Evolutionary conservation across 2,113 vertebrate genomes (phyloP), one percentile per base, ranked within the genome.

Genomic region (Orthonyx spaldingii): DNA sequence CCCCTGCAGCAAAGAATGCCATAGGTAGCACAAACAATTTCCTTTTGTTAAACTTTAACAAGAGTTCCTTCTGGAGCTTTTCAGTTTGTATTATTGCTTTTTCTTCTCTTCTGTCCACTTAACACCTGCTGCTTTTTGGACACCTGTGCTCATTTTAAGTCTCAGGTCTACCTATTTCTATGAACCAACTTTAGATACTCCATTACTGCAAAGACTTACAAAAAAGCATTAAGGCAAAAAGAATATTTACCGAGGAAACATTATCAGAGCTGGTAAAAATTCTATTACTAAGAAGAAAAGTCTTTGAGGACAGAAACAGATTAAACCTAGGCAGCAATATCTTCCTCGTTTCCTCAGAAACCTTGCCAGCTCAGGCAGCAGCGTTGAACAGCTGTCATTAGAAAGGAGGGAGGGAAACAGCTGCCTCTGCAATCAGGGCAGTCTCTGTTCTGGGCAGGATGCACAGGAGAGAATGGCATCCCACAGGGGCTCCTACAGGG

Each of bases 41-140:
- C 14, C 26, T 93, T 80, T 17, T 59, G 75, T 80, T 93, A 90
- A 93, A 92, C 49, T 90, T 92, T 56, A 96, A 90, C 71, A 57
- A 9, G 16, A 79, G 39, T 11, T 88, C 50, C 46, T 78, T 77
- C 71, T 90, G 13, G 33, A 90, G 63, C 76, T 77, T 87, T 94
- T 55, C 39, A 42, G 39, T 52, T 55, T 56, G 13, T 39, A 33
- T 24, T 84, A 44, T 2, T 37, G 16, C 30, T 56, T n/a, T 24
- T 80, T 35, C 59, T 42, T 49, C 59, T 88, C 65, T 64, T 70
- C 44, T 27, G 30, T 70, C 20, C 52, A 53, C 13, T 60, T 60
- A 32, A 32, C 2, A 30, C 4, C 15, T 65, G 35, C 37, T 65
- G 39, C 33, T 46, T 42, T 88, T 46, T 32, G 0, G 46, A 57